A percentile compares a stretch with the other conserved stretches of the same genome.
These are phyloP conservation scores for Syngnathus rostellatus DNA, from an alignment of 2,797 vertebrate genomes.

Conservation along the genomic window DNA sequence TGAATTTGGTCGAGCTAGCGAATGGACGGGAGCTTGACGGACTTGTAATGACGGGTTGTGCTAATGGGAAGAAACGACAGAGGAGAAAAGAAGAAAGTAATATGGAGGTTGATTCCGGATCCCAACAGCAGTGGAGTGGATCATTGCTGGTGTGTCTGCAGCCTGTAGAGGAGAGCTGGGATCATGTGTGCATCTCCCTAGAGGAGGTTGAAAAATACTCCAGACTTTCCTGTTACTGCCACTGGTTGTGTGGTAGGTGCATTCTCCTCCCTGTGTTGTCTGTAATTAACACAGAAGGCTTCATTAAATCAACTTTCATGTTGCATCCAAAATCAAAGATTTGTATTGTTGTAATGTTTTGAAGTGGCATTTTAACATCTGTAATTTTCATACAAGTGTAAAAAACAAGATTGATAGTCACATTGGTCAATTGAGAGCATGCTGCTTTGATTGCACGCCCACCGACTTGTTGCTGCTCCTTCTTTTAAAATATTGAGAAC, in stretches of 20 bases:
- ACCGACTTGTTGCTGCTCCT: no score
- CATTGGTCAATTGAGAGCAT: no score
- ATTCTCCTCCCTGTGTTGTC: background rate
- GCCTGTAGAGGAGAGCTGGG: slow-evolving; percentile 39
- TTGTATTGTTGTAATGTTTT: no score
- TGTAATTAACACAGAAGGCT: background rate
- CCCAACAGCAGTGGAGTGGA: background rate
- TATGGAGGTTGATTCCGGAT: background rate
- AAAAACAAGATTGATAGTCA: background rate
- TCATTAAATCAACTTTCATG: background rate
- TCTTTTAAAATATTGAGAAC: no score
- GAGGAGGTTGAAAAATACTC: slow-evolving; percentile 70
- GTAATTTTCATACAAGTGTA: no score
- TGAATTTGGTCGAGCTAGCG: slow-evolving; percentile 5
- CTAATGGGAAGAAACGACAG: background rate
- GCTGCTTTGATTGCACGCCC: no score
- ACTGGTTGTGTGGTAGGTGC: slow-evolving; percentile 67
- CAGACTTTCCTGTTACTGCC: slow-evolving; percentile 61
- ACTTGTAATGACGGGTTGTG: slow-evolving; percentile 5
- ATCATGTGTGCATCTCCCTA: slow-evolving; percentile 61
- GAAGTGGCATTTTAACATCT: no score
- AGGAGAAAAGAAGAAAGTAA: slow-evolving; percentile 16
- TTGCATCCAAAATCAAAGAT: background rate
- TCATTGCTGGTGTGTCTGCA: slow-evolving; percentile 35
- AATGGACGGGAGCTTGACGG: slow-evolving; percentile 19